These are phyloP conservation scores for Anolis apletophallus DNA, from an alignment of 2,797 vertebrate species.

Conservation along the genomic window DNA sequence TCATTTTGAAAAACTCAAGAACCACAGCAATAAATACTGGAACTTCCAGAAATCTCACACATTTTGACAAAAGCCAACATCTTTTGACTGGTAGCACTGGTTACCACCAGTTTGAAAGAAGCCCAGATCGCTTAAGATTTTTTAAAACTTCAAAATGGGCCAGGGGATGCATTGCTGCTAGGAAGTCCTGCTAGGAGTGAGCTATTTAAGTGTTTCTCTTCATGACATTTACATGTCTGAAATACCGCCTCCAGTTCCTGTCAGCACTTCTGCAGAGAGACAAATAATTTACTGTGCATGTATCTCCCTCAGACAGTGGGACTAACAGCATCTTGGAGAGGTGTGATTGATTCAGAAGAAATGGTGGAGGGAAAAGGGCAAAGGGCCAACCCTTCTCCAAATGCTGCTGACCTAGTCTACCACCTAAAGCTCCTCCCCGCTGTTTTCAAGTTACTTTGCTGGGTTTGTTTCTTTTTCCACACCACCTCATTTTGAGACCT, in stretches of 20 bases:
- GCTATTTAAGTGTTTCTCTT: background rate
- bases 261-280: background rate
- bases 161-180: no score
- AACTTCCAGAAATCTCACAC: no score
- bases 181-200: background rate
- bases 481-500: background rate
- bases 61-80: no score
- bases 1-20: no score
- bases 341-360: background rate
- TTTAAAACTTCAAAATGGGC: background rate
- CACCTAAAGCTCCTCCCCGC: no score
- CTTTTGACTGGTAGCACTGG: no score
- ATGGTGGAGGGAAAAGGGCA: background rate
- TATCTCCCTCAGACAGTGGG: background rate
- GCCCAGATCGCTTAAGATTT: background rate
- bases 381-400: background rate
- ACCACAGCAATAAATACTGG: no score
- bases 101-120: background rate
- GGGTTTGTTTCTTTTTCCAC: background rate
- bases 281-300: background rate
- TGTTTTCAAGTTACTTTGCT: background rate
- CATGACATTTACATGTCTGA: background rate
- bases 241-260: background rate
- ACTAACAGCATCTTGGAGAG: background rate
- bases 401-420: no score